Percentiles rank a stretch among this genome's conserved stretches.
phyloP scores from a whole-genome alignment of 2,113 vertebrate genomes.

The Myodes glareolus region DNA sequence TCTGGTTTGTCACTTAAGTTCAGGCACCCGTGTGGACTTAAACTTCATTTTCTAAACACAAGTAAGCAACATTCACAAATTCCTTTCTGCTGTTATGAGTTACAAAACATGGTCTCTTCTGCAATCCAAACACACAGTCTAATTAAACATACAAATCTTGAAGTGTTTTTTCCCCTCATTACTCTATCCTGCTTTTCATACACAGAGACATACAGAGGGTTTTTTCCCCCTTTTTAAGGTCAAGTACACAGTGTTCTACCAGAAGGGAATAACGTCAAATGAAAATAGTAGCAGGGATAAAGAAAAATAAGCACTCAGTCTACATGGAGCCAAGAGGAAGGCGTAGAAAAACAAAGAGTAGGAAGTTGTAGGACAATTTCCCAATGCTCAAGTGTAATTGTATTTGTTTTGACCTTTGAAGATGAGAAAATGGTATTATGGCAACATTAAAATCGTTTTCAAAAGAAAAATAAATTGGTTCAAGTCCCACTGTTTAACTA shows the following conservation, averaged over 20 bases:
- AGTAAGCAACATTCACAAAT: constrained; percentile 46
- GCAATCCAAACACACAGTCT: constrained; percentile 60
- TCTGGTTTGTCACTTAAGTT: constrained; percentile 16
- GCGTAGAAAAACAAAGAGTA: constrained; percentile 47
- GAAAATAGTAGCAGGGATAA: constrained; percentile 70
- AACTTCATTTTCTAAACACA: constrained; percentile 63
- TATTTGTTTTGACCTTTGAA: constrained; percentile 57
- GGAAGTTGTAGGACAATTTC: constrained; percentile 23
- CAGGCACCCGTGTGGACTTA: not conserved
- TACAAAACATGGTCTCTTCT: constrained; percentile 68
- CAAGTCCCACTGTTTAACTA: constrained; percentile 9
- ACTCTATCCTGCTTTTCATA: not conserved
- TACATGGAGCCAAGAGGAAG: constrained; percentile 50
- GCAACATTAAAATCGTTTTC: constrained; percentile 19
- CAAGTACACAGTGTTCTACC: constrained; percentile 69
- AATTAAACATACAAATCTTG: constrained; percentile 75
- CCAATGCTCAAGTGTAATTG: constrained; percentile 45
- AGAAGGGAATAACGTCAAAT: constrained; percentile 63
- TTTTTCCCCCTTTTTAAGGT: constrained; percentile 48
- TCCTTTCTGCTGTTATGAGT: constrained; percentile 63
- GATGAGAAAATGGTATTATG: constrained; percentile 54
- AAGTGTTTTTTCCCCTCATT: constrained; percentile 55
- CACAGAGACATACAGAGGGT: not conserved
- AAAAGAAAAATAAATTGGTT: constrained; percentile 49
- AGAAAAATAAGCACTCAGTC: constrained; percentile 70